These are phyloP conservation scores for Brachypteracias leptosomus DNA, from an alignment of 2,113 vertebrate genomes.

Conservation along the genomic window DNA sequence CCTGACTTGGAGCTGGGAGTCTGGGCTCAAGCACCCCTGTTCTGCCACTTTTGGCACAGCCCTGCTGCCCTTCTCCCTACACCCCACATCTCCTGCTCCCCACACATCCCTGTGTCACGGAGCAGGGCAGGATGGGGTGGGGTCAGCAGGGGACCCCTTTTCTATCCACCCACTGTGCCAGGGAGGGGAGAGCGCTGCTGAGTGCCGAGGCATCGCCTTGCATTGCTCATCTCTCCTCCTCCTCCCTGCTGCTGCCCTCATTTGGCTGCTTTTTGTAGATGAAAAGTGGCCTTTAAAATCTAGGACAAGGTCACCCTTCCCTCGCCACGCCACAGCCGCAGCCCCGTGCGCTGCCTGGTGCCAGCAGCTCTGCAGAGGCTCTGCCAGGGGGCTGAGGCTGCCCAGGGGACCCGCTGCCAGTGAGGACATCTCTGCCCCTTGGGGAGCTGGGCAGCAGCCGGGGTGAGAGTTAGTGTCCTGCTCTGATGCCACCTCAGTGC, in stretches of 20 bases:
- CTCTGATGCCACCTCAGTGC: not conserved
- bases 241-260: conserved; percentile 47
- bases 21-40: not conserved
- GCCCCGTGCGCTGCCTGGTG: not conserved
- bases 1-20: accelerated
- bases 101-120: accelerated
- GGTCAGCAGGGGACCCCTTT: not conserved
- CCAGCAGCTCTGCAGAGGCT: not conserved
- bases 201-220: accelerated
- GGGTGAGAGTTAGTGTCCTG: not conserved
- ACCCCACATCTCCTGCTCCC: not conserved
- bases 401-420: not conserved
- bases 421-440: not conserved
- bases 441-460: accelerated
- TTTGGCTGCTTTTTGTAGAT: conserved; percentile 35
- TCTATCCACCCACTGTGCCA: not conserved
- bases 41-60: not conserved
- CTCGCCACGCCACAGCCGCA: not conserved
- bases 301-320: conserved; percentile 58
- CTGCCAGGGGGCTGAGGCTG: not conserved
- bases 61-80: not conserved
- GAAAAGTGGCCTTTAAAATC: conserved; percentile 51
- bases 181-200: not conserved
- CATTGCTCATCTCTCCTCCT: not conserved
- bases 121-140: not conserved